Evolutionary conservation across 2,113 vertebrate species (phyloP), one percentile per base, ranked within the genome.

Genomic region (Chitala chitala): DNA sequence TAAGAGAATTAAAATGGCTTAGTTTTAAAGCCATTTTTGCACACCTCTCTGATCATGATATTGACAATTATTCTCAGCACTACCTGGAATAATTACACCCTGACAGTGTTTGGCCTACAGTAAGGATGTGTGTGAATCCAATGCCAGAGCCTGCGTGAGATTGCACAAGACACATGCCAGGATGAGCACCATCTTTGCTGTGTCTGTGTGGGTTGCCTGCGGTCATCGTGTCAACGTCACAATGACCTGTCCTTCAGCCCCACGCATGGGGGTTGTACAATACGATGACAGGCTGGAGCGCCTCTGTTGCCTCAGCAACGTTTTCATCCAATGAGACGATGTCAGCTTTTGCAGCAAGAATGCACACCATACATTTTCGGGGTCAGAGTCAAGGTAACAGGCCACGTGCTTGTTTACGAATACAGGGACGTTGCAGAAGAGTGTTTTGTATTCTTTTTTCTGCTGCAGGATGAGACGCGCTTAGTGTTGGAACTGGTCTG

Each of bases 41-140:
- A 24, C 38, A 71, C 50, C 51, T 71, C 38, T 26, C 38, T 66
- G 64, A 68, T 68, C 24, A 17, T 42, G 12, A 40, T 46, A 26
- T 44, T 58, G 40, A 72, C 71, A 44, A 24, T 46, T 58, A 29
- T 42, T 26, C 55, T 72, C 6, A 59, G 71, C 42, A 8, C 26
- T 59, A 55, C 46, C 33, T 29, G 17, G 26, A 55, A 55, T 55
- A 17, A 46, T 48, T 26, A 13, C 9, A 4, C 24, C 8, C 22
- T 33, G 54, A 29, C n/a, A 26, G 2, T 29, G 10, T 59, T 36
- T 15, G 24, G 12, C 22, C 20, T 24, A 15, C 56, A 36, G 31
- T 17, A 38, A 54, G 6, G 26, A 12, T 55, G 13, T 56, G 70
- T 54, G n/a, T 56, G 69, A 71, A 38, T n/a, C 7, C 13, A 8